phyloP scores from a whole-genome alignment of 2,797 vertebrate species.

The Sebastes glaucus region DNA sequence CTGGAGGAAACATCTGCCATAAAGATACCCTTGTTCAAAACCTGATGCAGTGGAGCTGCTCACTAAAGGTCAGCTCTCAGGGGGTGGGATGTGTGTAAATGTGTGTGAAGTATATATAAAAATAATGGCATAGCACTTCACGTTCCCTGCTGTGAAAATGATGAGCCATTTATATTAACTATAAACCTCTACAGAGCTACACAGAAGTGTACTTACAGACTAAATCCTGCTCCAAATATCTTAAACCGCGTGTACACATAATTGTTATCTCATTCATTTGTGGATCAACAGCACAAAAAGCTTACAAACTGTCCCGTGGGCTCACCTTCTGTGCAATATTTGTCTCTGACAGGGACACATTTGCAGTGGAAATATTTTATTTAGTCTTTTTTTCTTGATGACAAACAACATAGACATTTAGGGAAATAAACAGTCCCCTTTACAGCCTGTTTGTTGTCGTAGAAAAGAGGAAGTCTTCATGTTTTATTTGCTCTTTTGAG shows the following conservation, averaged over 20 bases:
- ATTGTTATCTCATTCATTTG: conserved; percentile 8
- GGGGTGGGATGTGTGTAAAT: not conserved
- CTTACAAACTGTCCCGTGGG: not conserved
- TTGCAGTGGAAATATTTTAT: not conserved
- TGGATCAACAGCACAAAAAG: conserved; percentile 16
- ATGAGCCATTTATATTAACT: conserved; percentile 10
- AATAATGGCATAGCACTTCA: not conserved
- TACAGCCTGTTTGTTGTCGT: conserved; percentile 3
- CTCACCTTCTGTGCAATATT: conserved; percentile 7
- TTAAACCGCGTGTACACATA: conserved; percentile 14
- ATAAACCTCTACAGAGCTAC: conserved; percentile 4
- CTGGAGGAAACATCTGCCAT: conserved; percentile 29
- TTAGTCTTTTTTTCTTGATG: not conserved
- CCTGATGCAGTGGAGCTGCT: conserved; percentile 2
- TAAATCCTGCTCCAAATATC: conserved; percentile 23
- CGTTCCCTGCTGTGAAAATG: conserved; percentile 12
- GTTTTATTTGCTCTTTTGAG: conserved; percentile 24
- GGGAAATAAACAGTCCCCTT: not conserved
- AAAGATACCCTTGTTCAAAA: conserved; percentile 11
- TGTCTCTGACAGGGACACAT: conserved; percentile 3
- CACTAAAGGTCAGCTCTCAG: conserved; percentile 17
- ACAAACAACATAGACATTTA: conserved; percentile 11
- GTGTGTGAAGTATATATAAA: not conserved
- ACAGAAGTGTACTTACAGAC: not conserved
- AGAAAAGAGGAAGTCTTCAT: not conserved